A percentile compares a stretch with the other conserved stretches of the same genome.
Conservation (phyloP, 1,140 invertebrate species). For the Drosophila truncata region DNA sequence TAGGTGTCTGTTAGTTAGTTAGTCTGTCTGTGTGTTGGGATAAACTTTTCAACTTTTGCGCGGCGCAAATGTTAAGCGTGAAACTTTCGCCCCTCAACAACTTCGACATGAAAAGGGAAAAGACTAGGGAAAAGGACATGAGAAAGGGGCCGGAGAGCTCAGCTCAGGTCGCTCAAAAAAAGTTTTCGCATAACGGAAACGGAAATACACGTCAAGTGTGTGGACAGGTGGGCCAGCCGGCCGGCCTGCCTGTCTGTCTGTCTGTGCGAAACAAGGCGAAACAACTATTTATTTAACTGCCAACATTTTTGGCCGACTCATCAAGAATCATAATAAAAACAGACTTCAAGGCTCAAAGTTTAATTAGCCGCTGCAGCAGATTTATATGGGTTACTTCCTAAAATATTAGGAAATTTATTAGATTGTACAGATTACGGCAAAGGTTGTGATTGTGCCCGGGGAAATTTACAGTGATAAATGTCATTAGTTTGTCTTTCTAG, state of each 20-base stretch:
- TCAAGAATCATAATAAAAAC: constrained; percentile 50
- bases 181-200: constrained; percentile 82
- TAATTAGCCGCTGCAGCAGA: constrained; percentile 60
- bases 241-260: neutral
- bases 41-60: constrained; percentile 77
- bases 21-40: constrained; percentile 37
- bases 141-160: constrained; percentile 32
- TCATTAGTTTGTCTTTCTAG: too few relatives aligned
- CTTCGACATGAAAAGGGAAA: constrained; percentile 43
- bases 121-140: constrained; percentile 24
- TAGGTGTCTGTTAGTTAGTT: constrained; percentile 54
- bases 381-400: constrained; percentile 35
- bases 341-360: constrained; percentile 37
- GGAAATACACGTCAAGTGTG: constrained; percentile 79
- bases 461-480: constrained; percentile 3
- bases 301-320: constrained; percentile 54
- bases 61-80: constrained; percentile 75
- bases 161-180: constrained; percentile 43
- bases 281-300: constrained; percentile 79
- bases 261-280: constrained; percentile 50
- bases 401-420: constrained; percentile 39
- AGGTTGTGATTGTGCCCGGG: neutral
- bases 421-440: constrained; percentile 16
- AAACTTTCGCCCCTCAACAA: constrained; percentile 66
- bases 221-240: constrained; percentile 59